These are phyloP conservation scores for Microtus oregoni DNA, from an alignment of 2,113 vertebrate genomes.

Conservation along the genomic window DNA sequence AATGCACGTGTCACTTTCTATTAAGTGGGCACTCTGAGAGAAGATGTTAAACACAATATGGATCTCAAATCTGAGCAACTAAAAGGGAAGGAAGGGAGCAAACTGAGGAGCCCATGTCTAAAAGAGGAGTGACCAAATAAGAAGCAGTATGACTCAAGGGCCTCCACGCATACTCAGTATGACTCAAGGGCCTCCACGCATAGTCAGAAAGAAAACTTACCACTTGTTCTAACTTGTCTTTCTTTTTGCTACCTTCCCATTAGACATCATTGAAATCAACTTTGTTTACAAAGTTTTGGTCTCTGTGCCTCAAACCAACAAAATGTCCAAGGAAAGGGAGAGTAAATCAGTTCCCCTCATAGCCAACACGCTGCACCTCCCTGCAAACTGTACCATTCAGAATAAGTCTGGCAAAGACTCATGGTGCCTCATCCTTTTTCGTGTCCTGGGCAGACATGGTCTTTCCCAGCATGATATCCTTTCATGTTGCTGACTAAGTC, in stretches of 20 bases:
- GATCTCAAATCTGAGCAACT: background rate
- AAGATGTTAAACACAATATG: background rate
- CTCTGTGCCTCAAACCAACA: background rate
- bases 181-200: background rate
- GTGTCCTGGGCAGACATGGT: accelerated
- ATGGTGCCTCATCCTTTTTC: background rate
- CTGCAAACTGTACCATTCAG: background rate
- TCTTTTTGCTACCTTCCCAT: background rate
- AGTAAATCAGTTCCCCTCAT: background rate
- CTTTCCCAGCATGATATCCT: background rate
- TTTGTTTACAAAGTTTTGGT: background rate
- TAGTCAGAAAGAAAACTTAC: background rate
- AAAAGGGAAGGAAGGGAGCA: accelerated
- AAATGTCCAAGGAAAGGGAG: background rate
- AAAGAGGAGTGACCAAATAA: background rate
- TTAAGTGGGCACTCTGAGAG: background rate
- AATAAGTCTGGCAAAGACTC: background rate
- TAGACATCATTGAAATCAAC: background rate
- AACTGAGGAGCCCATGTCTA: background rate
- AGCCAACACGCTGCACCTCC: background rate
- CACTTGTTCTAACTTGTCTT: background rate
- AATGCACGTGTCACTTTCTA: background rate
- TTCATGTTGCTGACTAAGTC: background rate
- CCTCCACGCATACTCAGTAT: background rate
- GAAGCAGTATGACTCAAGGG: background rate